A percentile compares a stretch with the other conserved stretches of the same genome.
These are phyloP conservation scores for Lepidothrix coronata DNA, from an alignment of 2,113 vertebrate species.

Conservation along the genomic window DNA sequence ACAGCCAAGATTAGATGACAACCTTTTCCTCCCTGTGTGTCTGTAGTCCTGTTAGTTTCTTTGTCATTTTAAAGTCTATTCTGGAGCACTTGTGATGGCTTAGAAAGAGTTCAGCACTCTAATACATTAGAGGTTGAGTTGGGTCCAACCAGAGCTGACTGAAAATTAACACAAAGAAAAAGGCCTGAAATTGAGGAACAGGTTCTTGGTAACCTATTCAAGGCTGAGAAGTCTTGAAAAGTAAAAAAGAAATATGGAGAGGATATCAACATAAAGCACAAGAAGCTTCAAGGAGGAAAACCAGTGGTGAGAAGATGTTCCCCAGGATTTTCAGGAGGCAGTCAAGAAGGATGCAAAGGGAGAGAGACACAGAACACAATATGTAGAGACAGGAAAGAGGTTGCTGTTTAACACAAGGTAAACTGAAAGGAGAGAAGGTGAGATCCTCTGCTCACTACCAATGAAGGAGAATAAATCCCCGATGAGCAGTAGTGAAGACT, in stretches of 20 bases:
- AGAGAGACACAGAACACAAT: neutral
- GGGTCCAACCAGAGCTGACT: neutral
- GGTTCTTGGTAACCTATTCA: neutral
- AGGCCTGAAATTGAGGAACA: neutral
- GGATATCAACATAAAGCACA: neutral
- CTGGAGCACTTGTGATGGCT: neutral
- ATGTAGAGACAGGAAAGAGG: neutral
- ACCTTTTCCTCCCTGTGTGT: neutral
- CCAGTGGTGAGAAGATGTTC: neutral
- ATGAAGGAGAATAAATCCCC: neutral
- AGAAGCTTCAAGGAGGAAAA: neutral
- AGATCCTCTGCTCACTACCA: neutral
- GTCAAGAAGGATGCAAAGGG: neutral
- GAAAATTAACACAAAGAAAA: neutral
- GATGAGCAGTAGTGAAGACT: neutral
- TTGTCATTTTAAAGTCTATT: neutral
- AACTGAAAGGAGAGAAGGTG: neutral
- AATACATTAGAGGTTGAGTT: neutral
- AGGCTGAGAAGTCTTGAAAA: neutral
- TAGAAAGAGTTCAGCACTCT: neutral
- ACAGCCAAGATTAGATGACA: neutral
- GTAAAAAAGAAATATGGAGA: neutral
- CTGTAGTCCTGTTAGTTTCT: neutral
- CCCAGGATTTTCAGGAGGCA: neutral
- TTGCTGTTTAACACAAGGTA: neutral